A percentile compares a stretch with the other conserved stretches of the same genome.
Evolutionary conservation across 2,888 invertebrate species (phyloP).

Genomic region (Rhabditoides inermis): DNA sequence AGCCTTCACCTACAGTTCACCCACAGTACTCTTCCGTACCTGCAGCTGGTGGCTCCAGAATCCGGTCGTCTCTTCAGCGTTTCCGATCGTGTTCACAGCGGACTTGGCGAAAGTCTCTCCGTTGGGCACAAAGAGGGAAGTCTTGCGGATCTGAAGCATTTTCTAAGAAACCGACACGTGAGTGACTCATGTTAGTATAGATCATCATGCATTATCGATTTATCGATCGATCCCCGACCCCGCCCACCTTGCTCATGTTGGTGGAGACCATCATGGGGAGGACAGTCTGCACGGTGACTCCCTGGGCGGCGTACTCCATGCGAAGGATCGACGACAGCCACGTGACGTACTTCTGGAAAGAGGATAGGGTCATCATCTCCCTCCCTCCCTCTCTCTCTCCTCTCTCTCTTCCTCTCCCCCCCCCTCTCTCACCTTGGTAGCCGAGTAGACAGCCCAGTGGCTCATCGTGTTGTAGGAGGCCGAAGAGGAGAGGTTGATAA

Average conservation of each 20-base stretch:
- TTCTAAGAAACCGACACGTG: too few species aligned
- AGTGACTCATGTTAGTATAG: too few species aligned
- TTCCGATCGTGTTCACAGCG: slow-evolving; percentile 40
- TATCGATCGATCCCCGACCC: too few species aligned
- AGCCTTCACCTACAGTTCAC: too few species aligned
- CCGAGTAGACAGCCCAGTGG: slow-evolving; percentile 68
- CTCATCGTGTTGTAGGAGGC: slow-evolving; percentile 69
- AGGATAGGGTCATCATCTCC: neutral
- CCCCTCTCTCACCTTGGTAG: slow-evolving; percentile 67
- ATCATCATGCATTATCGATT: too few species aligned
- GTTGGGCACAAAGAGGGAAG: slow-evolving; percentile 40
- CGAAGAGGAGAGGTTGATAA: slow-evolving; percentile 81
- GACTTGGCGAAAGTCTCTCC: slow-evolving; percentile 27
- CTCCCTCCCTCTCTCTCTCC: neutral
- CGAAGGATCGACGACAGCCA: slow-evolving; percentile 51
- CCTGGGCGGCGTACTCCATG: slow-evolving; percentile 53
- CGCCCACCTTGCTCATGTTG: slow-evolving; percentile 43
- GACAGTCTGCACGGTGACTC: slow-evolving; percentile 52
- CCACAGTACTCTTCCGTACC: slow-evolving; percentile 3
- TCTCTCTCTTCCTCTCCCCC: neutral
- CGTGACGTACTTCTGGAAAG: slow-evolving; percentile 49
- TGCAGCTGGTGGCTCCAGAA: slow-evolving; percentile 40
- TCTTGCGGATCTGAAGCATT: slow-evolving; percentile 15
- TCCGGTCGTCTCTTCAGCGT: slow-evolving; percentile 42
- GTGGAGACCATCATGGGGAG: slow-evolving; percentile 48